phyloP scores from a whole-genome alignment of 2,888 invertebrate genomes.

The Nephrocerus scutellatus region DNA sequence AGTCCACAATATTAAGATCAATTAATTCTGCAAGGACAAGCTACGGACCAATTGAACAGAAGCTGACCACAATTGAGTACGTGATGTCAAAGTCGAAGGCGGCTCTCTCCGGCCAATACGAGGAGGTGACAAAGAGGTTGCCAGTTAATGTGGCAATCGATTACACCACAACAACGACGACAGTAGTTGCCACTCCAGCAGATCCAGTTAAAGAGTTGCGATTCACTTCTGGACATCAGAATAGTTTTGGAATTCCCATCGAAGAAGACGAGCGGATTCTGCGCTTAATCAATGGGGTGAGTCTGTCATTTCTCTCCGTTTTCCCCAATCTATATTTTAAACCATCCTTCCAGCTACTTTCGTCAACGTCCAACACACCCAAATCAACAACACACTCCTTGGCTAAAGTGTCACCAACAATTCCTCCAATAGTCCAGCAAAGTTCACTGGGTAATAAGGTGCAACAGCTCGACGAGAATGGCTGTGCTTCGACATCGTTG shows the following conservation, averaged over 20 bases:
- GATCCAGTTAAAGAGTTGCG: conserved; percentile 25
- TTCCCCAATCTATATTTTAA: conserved; percentile 13
- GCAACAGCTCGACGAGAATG: conserved; percentile 30
- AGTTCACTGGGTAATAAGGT: conserved; percentile 29
- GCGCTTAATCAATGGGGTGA: conserved; percentile 38
- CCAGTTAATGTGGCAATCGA: not conserved
- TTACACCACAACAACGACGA: conserved; percentile 12
- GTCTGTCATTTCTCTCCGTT: conserved; percentile 23
- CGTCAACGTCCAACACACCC: conserved; percentile 20
- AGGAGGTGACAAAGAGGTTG: conserved; percentile 6
- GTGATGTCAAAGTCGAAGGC: conserved; percentile 20
- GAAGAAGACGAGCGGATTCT: conserved; percentile 54
- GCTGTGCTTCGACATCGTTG: conserved; percentile 43
- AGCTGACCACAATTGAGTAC: conserved; percentile 21
- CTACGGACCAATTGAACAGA: conserved; percentile 19
- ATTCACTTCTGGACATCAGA: conserved; percentile 59
- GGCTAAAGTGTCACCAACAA: conserved; percentile 55
- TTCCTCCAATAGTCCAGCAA: conserved; percentile 50
- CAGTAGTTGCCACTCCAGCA: conserved; percentile 20
- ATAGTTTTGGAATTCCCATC: conserved; percentile 56
- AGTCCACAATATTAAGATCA: conserved; percentile 32
- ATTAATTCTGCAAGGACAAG: conserved; percentile 16
- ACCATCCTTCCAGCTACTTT: conserved; percentile 19
- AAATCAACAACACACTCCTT: conserved; percentile 21
- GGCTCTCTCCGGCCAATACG: conserved; percentile 17